A percentile compares a stretch with the other conserved stretches of the same genome.
These are phyloP conservation scores for Leptonema lineaticorne DNA, from an alignment of 1,140 invertebrate species.

Conservation along the genomic window DNA sequence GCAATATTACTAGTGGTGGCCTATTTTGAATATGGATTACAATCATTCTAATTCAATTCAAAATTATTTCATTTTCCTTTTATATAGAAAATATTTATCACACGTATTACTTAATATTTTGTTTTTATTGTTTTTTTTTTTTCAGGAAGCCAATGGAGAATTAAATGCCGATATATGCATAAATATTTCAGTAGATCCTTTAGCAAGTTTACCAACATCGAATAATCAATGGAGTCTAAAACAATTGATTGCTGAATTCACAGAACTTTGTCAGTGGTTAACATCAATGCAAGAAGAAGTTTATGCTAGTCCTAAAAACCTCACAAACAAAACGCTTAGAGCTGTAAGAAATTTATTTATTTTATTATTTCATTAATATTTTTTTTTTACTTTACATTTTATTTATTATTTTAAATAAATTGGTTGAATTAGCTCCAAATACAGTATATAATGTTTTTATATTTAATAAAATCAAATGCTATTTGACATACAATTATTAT, in stretches of 20 bases:
- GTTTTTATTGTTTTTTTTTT: conserved; percentile 35
- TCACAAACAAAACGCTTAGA: conserved; percentile 67
- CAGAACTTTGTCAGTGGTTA: conserved; percentile 78
- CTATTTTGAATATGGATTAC: neutral
- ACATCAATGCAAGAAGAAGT: conserved; percentile 74
- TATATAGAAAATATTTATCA: no score
- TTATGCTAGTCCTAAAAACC: conserved; percentile 71
- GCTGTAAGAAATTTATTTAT: conserved; percentile 54
- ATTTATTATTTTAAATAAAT: neutral
- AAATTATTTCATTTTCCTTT: no score
- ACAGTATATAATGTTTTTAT: neutral
- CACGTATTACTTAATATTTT: no score
- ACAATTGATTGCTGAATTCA: conserved; percentile 77
- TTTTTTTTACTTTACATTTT: neutral
- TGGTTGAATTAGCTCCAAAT: neutral
- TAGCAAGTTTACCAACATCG: conserved; percentile 19
- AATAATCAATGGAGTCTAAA: conserved; percentile 70
- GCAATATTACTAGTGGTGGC: no score
- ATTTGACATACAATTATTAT: neutral
- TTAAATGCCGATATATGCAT: conserved; percentile 62
- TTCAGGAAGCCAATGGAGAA: conserved; percentile 78
- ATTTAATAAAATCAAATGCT: neutral
- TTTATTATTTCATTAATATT: neutral
- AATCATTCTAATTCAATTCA: no score
- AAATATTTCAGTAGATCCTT: conserved; percentile 44